Base-by-base conservation (phyloP, 2,797 vertebrate species). In the Echeneis naucrates region DNA sequence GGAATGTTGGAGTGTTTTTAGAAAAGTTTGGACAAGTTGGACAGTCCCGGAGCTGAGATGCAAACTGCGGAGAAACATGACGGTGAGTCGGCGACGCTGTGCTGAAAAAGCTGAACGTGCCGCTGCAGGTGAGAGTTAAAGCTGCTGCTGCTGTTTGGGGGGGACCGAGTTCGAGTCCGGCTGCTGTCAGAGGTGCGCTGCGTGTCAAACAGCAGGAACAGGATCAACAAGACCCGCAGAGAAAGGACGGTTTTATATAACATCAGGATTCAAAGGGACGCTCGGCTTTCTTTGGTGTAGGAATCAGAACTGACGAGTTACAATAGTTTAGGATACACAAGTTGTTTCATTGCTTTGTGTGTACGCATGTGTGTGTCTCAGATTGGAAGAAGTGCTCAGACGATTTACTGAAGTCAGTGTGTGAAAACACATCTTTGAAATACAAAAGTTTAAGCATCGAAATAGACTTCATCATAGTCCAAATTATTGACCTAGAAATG, bases 1-100 rank as follows among this genome's bases (percentile, higher is more conserved):
- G 89, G 90, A 90, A 90, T 89, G 77, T 79, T 68, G 81, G 85
- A 78, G 72, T 75, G 68, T 81, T 78, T 84, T 76, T 77, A 77
- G 78, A 78, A 79, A 84, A 88, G 74, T 88, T 88, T 88, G 80
- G 79, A 61, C 53, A 67, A 62, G 53, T 87, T 77, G 79, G 79
- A 83, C 80, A 84, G 61, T 71, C 75, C 44, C 54, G 63, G 45
- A 78, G 32, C 68, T 23, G 38, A 69, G 58, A 64, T 45, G 11
- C 63, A 50, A 37, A 63, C 66, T 4, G 80, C 40, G 73, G 66
- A 65, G 59, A 13, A 69, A 76, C 64, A 89, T 87, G 88, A 83
- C 67, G 88, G 90, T 91, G 78, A 90, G 89, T 86, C 1, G 14
- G 8, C 8, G 47, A 17, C 19, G 2, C 9, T 1, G 2, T 3